These are phyloP conservation scores for Ganaspis sp. DNA, from an alignment of 1,140 invertebrate species.

Conservation along the genomic window DNA sequence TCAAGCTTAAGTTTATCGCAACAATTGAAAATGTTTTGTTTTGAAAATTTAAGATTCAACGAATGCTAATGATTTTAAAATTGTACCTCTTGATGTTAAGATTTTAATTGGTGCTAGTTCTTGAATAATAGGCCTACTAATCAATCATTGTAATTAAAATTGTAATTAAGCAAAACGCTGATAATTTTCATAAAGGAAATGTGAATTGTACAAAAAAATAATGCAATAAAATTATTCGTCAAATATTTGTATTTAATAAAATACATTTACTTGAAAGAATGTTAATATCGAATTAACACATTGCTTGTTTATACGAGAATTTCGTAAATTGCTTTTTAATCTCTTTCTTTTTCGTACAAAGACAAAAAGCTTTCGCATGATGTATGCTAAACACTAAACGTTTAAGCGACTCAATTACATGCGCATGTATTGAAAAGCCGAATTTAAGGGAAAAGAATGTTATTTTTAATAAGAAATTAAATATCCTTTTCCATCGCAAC, in stretches of 20 bases:
- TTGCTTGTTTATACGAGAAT: background rate
- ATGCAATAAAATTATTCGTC: background rate
- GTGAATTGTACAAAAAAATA: background rate
- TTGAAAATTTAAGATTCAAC: background rate
- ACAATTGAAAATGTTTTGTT: background rate
- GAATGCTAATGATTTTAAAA: background rate
- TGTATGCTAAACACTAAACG: background rate
- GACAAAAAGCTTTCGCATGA: background rate
- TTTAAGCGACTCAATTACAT: background rate
- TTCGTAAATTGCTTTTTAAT: background rate
- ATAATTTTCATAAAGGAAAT: background rate
- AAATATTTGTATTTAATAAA: slow-evolving; percentile 26
- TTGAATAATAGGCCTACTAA: background rate
- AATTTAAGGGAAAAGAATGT: slow-evolving; percentile 2
- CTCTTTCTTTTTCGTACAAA: background rate
- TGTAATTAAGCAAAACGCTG: background rate
- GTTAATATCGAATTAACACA: slow-evolving; percentile 17
- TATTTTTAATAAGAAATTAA: background rate
- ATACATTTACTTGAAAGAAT: slow-evolving; percentile 17
- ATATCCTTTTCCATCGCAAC: background rate
- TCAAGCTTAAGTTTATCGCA: background rate
- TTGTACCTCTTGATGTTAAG: background rate
- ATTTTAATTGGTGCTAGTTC: background rate
- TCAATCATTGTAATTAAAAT: background rate
- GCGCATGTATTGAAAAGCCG: background rate